Base-by-base conservation (phyloP, 1,140 invertebrate species). In the Drosophila teissieri region DNA sequence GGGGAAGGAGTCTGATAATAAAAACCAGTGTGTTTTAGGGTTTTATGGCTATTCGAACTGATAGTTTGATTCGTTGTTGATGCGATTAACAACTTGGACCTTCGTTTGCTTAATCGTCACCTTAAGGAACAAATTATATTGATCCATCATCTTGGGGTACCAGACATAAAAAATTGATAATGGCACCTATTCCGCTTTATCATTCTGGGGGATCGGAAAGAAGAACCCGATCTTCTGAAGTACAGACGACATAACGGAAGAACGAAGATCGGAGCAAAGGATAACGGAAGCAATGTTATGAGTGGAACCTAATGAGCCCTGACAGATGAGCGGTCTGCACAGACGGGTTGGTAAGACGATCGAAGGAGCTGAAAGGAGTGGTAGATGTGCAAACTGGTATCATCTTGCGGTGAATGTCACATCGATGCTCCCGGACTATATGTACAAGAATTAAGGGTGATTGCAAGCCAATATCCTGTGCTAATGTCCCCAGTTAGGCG, bases 291-390 rank as follows among this genome's bases (percentile, higher is more conserved):
- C 70, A 27, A 14, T 73, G 31, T 55, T 44, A 56, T 42, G 64
- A 74, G 60, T 77, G 53, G 46, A 78, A 58, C 49, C 63, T 76
- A 76, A 76, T 68, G 73, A 76, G 36, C 36, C 45, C 65, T 75
- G 72, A 70, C 64, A 70, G 53, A 75, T 65, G 69, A 74, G 67
- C 45, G 51, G n/a, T 4, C 15, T 17, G 44, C 12, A 3, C 24
- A 44, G 22, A 15, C 27, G 31, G 19, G 22, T 31, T 34, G 34
- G n/a, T 10, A 45, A 39, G 14, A n/a, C n/a, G 22, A 67, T 70
- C 34, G 31, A 17, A 48, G 27, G 7, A 56, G 51, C 14, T 48
- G 64, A 8, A 46, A n/a, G 7, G 19, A 11, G 42, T 19, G 14
- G 44, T 19, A 7, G 8, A 24, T 44, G 37, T 22, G 39, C n/a